Base-by-base conservation (phyloP, 2,797 vertebrate genomes). In the Sebastes minor region DNA sequence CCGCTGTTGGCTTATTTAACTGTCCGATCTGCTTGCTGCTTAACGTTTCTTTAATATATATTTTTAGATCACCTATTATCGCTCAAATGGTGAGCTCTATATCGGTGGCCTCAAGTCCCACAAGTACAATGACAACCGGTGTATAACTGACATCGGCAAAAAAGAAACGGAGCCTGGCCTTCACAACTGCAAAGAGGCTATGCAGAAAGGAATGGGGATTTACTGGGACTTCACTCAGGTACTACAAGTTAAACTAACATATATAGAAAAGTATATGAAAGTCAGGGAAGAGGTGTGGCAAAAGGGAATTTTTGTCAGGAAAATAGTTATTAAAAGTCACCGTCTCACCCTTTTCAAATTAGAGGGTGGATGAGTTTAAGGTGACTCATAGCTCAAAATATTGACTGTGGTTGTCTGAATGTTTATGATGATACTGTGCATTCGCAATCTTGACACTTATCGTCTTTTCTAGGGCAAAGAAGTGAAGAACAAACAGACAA, bases 191-290 rank as follows among this genome's bases (percentile, higher is more conserved):
- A 91, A 89, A 55, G 78, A 92, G 16, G 93, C 94, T 1, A 18
- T 86, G 55, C 66, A 94, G 84, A 91, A 91, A 78, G 84, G 84
- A 66, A 86, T 93, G 70, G 85, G 89, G 13, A 93, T 94, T 59
- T 46, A 88, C 81, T 96, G 95, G 95, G 84, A 94, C 57, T 95
- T 96, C 71, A 88, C 59, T 78, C 94, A 96, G 94, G 94, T 95
- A 85, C 1, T 0, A 7, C 33, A 42, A 25, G 12, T 78, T 28
- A 13, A 73, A 25, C 12, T 60, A 35, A 59, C 6, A 6, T 8
- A 23, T 18, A 23, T 18, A 67, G 18, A 12, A 53, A 52, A 27
- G 8, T 20, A 64, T 2, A 18, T 42, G 1, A 55, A 64, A 22
- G 4, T 57, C 27, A 18, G 5, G 9, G 4, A 16, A 22, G 25